Conservation (phyloP, 2,113 vertebrate species). For the Peromyscus californicus region DNA sequence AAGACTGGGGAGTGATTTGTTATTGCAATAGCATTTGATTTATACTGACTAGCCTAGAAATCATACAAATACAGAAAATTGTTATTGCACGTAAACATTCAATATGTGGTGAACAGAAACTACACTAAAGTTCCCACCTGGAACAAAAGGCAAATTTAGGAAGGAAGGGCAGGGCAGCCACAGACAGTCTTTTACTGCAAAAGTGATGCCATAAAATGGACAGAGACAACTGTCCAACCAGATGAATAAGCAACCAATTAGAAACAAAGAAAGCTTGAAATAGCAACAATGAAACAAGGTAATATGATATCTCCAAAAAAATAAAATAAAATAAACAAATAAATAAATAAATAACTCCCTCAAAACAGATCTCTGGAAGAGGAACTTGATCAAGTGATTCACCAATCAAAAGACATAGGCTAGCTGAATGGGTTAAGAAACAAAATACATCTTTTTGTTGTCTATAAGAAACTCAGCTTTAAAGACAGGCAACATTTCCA, state of each 20-base stretch:
- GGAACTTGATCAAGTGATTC: neutral
- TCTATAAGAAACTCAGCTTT: neutral
- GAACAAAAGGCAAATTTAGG: neutral
- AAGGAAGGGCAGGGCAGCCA: neutral
- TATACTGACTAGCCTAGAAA: conserved; percentile 4
- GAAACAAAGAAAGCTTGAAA: neutral
- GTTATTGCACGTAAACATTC: neutral
- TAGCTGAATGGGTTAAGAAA: neutral
- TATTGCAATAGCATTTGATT: neutral
- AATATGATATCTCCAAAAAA: neutral
- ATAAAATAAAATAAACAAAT: neutral
- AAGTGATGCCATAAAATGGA: neutral
- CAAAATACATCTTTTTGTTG: neutral
- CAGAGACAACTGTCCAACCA: neutral
- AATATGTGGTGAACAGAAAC: neutral
- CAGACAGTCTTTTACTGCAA: neutral
- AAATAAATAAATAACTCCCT: neutral
- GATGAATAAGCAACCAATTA: neutral
- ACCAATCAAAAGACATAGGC: neutral
- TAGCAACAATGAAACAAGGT: neutral
- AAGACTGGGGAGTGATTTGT: neutral
- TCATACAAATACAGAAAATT: neutral
- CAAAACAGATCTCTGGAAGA: neutral
- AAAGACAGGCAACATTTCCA: neutral
- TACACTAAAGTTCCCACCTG: neutral